Percentiles rank a stretch among this genome's conserved stretches.
phyloP scores from a whole-genome alignment of 2,888 invertebrate species.

The Apomyelois bistriatella region DNA sequence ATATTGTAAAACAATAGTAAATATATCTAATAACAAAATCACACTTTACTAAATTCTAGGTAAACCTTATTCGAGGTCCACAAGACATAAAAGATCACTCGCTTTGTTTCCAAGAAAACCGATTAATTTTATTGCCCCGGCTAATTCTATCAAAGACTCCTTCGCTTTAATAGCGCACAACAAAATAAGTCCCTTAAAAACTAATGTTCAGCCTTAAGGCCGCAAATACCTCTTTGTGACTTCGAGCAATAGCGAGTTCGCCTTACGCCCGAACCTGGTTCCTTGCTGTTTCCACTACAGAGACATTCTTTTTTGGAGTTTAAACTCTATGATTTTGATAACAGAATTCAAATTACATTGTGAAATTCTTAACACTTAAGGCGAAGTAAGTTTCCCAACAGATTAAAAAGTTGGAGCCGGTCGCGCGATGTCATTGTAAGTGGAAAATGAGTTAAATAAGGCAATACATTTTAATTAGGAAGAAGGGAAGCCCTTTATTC shows the following conservation, averaged over 20 bases:
- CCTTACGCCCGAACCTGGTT: constrained; percentile 55
- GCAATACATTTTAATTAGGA: constrained; percentile 80
- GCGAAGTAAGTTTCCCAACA: constrained; percentile 58
- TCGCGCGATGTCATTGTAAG: constrained; percentile 77
- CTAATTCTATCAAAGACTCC: constrained; percentile 75
- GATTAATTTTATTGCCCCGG: constrained; percentile 72
- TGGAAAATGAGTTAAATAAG: constrained; percentile 80
- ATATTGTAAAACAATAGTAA: not conserved
- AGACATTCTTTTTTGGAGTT: constrained; percentile 20
- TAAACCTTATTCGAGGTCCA: constrained; percentile 16
- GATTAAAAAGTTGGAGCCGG: constrained; percentile 79
- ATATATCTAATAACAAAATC: not conserved
- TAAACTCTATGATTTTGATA: constrained; percentile 16
- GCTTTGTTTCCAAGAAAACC: constrained; percentile 30
- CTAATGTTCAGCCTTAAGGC: constrained; percentile 77
- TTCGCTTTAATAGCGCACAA: constrained; percentile 70
- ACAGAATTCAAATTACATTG: constrained; percentile 28
- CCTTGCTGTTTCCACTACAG: constrained; percentile 48
- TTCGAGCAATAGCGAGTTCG: constrained; percentile 56
- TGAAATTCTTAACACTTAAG: constrained; percentile 37
- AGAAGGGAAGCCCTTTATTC: constrained; percentile 76
- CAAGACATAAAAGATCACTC: constrained; percentile 15
- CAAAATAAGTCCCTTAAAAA: constrained; percentile 79
- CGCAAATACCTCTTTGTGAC: constrained; percentile 79
- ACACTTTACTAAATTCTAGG: constrained; percentile 9